These are phyloP conservation scores for Cololabis saira DNA, from an alignment of 2,113 vertebrate genomes.

Conservation along the genomic window DNA sequence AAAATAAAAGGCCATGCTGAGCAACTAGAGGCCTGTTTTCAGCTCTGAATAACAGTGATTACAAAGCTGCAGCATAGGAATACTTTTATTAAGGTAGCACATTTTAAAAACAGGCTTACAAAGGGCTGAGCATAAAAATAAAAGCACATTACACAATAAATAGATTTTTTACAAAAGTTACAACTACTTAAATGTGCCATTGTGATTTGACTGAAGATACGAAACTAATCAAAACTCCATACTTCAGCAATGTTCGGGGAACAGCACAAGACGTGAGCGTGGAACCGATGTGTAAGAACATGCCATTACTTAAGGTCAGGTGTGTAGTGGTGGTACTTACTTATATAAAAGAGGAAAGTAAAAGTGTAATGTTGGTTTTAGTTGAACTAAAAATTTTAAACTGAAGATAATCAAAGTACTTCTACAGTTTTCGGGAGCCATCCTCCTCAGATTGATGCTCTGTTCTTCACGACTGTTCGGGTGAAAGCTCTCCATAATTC, in stretches of 20 bases:
- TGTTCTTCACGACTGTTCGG: too few relatives aligned
- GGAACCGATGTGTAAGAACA: not conserved
- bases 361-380: too few relatives aligned
- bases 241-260: not conserved
- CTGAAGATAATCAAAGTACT: too few relatives aligned
- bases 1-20: too few relatives aligned
- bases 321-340: too few relatives aligned
- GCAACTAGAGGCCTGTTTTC: too few relatives aligned
- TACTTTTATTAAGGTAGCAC: conserved; percentile 35
- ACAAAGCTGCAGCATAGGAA: not conserved
- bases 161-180: not conserved
- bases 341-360: too few relatives aligned
- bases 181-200: not conserved
- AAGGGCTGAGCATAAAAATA: conserved; percentile 38
- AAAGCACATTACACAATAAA: conserved; percentile 15
- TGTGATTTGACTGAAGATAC: conserved; percentile 4
- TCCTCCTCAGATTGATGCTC: too few relatives aligned
- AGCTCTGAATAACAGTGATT: not conserved
- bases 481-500: too few relatives aligned
- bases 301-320: too few relatives aligned
- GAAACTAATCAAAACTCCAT: not conserved
- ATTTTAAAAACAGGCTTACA: conserved; percentile 44
- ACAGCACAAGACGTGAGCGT: not conserved
- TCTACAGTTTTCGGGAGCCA: too few relatives aligned
- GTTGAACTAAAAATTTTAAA: too few relatives aligned